Base-by-base conservation (phyloP, 2,888 invertebrate species). In the Lycia hirtaria region DNA sequence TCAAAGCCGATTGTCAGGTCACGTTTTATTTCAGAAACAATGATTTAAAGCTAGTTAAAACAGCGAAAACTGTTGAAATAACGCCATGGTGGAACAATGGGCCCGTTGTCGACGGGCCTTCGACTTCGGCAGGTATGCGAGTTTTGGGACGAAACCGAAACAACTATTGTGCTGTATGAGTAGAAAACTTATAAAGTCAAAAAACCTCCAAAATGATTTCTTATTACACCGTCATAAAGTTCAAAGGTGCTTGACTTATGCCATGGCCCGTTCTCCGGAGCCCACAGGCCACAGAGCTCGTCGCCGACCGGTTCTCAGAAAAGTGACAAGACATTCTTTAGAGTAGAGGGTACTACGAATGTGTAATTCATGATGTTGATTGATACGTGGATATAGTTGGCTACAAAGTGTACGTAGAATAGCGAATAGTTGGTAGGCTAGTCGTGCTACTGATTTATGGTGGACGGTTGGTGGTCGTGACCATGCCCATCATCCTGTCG, bases 221-320 rank as follows among this genome's bases (percentile, higher is more conserved):
- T 60, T 67, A 65, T 60, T 54, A 49, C 63, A 7, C 2, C 48
- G 63, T 37, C 45, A 60, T 68, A 68, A 68, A 68, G 65, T 62
- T 64, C 64, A 68, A 65, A 68, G 64, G 64, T 68, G 62, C 56
- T 63, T 67, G 67, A 65, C 65, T 64, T 56, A 56, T 66, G 64
- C 63, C 60, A 52, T 60, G 48, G 57, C 67, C 49, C 62, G 50
- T 58, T 59, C 51, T 55, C 48, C 50, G 57, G 41, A 26, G 44
- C 55, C 56, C 65, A 61, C 57, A 48, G 56, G 58, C 67, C 63
- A 69, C 65, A 71, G 73, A 77, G 76, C 80, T 75, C 75, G 75
- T 67, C 71, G 67, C 56, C 64, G 78, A 86, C 85, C 85, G 85
- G 86, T 88, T 88, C 83, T 81, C 68, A 75, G 84, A 85, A 88